Evolutionary conservation across 2,797 vertebrate genomes (phyloP).

Genomic region (Gila robusta): DNA sequence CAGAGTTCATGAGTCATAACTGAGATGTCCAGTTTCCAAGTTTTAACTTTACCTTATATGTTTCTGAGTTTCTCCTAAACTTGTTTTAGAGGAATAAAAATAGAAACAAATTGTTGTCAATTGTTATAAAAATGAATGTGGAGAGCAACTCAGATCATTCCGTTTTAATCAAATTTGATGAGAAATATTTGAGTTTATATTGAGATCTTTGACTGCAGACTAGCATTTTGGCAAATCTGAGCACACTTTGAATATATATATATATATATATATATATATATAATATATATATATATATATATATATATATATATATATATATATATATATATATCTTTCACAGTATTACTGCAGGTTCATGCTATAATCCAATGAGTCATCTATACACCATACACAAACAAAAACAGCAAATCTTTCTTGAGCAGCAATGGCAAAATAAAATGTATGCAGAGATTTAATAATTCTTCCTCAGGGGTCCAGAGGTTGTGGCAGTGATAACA

Average conservation of each 20-base stretch:
- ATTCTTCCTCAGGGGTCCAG: not conserved
- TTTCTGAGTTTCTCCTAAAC: not conserved
- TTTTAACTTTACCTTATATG: not conserved
- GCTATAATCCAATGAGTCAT: not conserved
- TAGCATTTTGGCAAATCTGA: too few relatives aligned
- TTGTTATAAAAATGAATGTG: too few relatives aligned
- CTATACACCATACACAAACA: not conserved
- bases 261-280: too few relatives aligned
- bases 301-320: too few relatives aligned
- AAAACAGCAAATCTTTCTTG: not conserved
- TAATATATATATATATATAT: too few relatives aligned
- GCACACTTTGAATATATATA: too few relatives aligned
- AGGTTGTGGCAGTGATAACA: slow-evolving; percentile 1
- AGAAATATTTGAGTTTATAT: too few relatives aligned
- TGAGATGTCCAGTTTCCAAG: not conserved
- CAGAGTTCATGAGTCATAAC: not conserved
- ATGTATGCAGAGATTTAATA: not conserved
- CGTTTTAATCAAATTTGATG: too few relatives aligned
- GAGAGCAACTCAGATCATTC: too few relatives aligned
- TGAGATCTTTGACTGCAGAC: too few relatives aligned
- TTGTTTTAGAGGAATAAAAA: not conserved
- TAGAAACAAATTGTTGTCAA: not conserved
- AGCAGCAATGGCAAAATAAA: not conserved
- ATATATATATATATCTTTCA: not conserved
- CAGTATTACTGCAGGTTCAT: not conserved